Base-by-base conservation (phyloP, 2,888 invertebrate genomes). In the Andrena praecox region DNA sequence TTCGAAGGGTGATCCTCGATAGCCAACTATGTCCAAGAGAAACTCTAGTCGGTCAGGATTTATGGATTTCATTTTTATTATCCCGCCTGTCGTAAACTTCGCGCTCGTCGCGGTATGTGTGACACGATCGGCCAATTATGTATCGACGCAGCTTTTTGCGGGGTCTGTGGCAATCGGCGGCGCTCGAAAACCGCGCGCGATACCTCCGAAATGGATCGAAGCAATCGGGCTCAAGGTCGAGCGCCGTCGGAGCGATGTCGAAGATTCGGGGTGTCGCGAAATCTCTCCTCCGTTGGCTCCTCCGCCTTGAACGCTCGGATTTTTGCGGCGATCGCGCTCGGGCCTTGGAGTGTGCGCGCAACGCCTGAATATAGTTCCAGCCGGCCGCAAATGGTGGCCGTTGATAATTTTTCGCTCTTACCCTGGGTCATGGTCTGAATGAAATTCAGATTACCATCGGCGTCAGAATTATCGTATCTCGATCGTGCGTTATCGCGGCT, bases 141-240 rank as follows among this genome's bases (percentile, higher is more conserved):
- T 52, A 63, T 68, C 74, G 72, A 52, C 48, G 67, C 6, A n/a
- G 24, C 64, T 77, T 82, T 77, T 77, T 77, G 67, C 73, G 63
- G 10, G 1, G 33, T 56, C 59, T 81, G 84, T 59, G 76, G 82
- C 77, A 84, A 84, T 66, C 79, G 35, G 52, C 29, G 27, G 35
- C 33, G 78, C 50, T 64, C 68, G 72, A 68, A 16, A 77, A 67
- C 63, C 54, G 8, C 20, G 31, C 82, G 88, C 84, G 90, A 91
- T 91, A 90, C 90, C 89, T 87, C 88, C 90, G 89, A 91, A 92
- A 92, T 89, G 89, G 90, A 93, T 92, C 91, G 90, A 88, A 91
- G 90, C 35, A 88, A 93, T 93, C 85, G 91, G 85, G 91, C 90
- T 89, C 93, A 93, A 93, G 93, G 93, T 91, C 90, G 85, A 7